A percentile compares a stretch with the other conserved stretches of the same genome.
phyloP scores from a whole-genome alignment of 2,797 vertebrate species.

The Smutsia gigantea region DNA sequence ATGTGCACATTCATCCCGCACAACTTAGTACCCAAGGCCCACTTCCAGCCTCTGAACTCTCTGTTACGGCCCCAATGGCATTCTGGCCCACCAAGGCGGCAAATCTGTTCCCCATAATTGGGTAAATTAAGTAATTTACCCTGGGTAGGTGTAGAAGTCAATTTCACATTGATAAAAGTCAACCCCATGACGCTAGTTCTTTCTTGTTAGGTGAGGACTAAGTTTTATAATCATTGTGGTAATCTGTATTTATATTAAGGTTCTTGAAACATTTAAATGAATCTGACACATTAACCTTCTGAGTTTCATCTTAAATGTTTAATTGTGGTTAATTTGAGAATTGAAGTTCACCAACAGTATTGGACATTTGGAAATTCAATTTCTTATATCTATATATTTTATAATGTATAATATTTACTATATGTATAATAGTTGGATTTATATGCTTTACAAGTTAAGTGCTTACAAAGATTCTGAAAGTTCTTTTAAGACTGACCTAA shows the following conservation, averaged over 20 bases:
- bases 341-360: not conserved
- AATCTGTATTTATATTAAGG: not conserved
- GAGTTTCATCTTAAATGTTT: not conserved
- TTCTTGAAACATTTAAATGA: not conserved
- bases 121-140: not conserved
- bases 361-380: not conserved
- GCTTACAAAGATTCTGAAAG: not conserved
- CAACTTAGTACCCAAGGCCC: not conserved
- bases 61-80: no score
- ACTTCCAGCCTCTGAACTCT: not conserved
- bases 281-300: not conserved
- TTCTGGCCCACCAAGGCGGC: not conserved
- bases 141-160: not conserved
- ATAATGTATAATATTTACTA: not conserved
- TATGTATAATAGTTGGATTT: not conserved
- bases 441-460: not conserved
- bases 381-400: no score
- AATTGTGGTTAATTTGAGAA: not conserved
- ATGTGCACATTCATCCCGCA: not conserved
- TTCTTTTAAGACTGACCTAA: slow-evolving; percentile 5
- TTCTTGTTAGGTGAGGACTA: not conserved
- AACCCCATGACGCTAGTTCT: not conserved
- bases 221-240: not conserved
- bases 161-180: not conserved
- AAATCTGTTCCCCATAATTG: not conserved